phyloP scores from a whole-genome alignment of 2,113 vertebrate species.

The Carollia perspicillata region DNA sequence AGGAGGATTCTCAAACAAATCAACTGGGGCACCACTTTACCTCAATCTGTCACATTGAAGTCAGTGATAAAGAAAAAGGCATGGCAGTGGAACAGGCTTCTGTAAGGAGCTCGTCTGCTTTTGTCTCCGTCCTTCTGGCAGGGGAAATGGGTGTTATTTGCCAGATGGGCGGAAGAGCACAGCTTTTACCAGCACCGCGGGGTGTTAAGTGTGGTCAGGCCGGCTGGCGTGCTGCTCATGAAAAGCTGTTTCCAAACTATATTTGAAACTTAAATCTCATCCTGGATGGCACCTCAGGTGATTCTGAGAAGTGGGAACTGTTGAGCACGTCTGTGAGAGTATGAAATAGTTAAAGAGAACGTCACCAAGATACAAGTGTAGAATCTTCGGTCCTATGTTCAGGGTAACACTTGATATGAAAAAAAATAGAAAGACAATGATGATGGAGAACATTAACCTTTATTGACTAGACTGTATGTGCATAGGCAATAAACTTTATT shows the following conservation, averaged over 20 bases:
- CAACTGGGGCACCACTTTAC: neutral
- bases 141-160: neutral
- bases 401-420: neutral
- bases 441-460: neutral
- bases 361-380: neutral
- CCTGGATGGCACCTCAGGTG: neutral
- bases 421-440: neutral
- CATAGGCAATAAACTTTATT: neutral
- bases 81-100: neutral
- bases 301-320: neutral
- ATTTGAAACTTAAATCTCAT: neutral
- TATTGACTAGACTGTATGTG: neutral
- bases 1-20: constrained; percentile 15
- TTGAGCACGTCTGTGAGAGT: neutral
- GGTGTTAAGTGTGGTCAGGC: neutral
- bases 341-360: neutral
- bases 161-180: neutral
- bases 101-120: neutral
- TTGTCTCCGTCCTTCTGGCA: neutral
- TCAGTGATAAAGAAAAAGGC: neutral
- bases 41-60: neutral
- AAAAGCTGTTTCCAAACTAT: neutral
- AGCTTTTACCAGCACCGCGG: neutral
- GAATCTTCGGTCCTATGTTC: neutral
- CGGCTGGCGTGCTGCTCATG: neutral